Conservation (phyloP, 1,140 invertebrate genomes). For the Paraescarpia echinospica region DNA sequence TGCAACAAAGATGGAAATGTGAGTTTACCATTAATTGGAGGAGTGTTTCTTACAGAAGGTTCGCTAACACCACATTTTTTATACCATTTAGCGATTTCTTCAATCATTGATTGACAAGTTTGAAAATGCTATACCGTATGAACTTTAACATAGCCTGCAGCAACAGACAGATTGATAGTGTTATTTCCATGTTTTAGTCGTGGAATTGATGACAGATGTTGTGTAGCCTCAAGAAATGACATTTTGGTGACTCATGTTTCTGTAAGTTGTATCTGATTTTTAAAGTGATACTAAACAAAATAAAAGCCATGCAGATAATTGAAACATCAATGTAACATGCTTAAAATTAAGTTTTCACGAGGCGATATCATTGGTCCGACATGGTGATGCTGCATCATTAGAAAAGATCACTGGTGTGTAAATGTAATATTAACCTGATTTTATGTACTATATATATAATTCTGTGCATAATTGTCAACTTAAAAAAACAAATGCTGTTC, state of each 20-base stretch:
- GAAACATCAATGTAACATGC: too few species aligned
- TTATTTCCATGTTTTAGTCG: not conserved
- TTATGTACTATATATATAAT: too few species aligned
- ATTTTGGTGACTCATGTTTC: not conserved
- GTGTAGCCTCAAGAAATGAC: not conserved
- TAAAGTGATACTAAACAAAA: not conserved
- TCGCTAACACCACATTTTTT: not conserved
- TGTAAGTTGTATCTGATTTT: not conserved
- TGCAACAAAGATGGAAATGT: too few species aligned
- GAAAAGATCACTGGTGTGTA: too few species aligned
- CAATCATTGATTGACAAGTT: not conserved
- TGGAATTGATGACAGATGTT: not conserved
- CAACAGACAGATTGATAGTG: not conserved
- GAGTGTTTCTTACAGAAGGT: too few species aligned
- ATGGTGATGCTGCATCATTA: too few species aligned
- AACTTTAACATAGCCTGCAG: not conserved
- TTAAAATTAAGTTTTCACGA: too few species aligned
- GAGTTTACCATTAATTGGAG: too few species aligned
- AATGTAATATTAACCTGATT: too few species aligned
- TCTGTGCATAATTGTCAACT: too few species aligned
- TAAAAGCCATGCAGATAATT: not conserved
- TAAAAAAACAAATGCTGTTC: too few species aligned
- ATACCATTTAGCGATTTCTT: not conserved
- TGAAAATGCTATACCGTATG: not conserved
- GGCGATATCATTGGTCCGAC: too few species aligned